Evolutionary conservation across 2,888 invertebrate species (phyloP), one percentile per base, ranked within the genome.

Genomic region (Drymonia ruficornis): DNA sequence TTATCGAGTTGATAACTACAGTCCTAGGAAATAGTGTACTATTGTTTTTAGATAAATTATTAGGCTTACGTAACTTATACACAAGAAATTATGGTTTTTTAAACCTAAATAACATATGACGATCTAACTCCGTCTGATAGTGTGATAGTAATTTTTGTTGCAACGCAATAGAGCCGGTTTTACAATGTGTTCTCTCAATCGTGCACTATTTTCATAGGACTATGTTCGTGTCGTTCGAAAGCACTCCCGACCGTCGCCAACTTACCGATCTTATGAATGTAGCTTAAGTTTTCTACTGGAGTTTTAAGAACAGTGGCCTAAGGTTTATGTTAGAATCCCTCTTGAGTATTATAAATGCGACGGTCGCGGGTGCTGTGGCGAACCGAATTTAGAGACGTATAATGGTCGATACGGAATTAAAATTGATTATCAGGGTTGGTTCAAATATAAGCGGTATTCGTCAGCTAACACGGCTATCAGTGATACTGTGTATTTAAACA

Each of bases 331-430:
- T 63, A n/a, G 63, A 66, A 53, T 65, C 62, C 60, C 61, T 59
- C 74, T 69, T 66, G 70, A 73, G 65, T 73, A 66, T 53, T 67
- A 66, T 63, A 66, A 48, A 57, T 53, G 58, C 55, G 50, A 65
- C 65, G 69, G 69, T 76, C 77, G 80, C 55, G 79, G 78, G 80
- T 84, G 78, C 79, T 74, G 11, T 42, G 8, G 18, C 23, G 18
- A 7, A 11, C 18, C 11, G 6, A 13, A 43, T 3, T 5, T 18
- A 8, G 19, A 3, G 19, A 11, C 13, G 19, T 43, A 5, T 19
- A 12, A 7, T 43, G 19, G 19, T 19, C 13, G 19, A 43, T 43
- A 43, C 11, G 19, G 1, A 43, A 43, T 11, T 36, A n/a, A 1
- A 36, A n/a, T 36, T n/a, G n/a, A 11, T 31, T 6, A 8, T 31